These are phyloP conservation scores for Drosophila willistoni DNA, from an alignment of 1,140 invertebrate species.

Conservation along the genomic window DNA sequence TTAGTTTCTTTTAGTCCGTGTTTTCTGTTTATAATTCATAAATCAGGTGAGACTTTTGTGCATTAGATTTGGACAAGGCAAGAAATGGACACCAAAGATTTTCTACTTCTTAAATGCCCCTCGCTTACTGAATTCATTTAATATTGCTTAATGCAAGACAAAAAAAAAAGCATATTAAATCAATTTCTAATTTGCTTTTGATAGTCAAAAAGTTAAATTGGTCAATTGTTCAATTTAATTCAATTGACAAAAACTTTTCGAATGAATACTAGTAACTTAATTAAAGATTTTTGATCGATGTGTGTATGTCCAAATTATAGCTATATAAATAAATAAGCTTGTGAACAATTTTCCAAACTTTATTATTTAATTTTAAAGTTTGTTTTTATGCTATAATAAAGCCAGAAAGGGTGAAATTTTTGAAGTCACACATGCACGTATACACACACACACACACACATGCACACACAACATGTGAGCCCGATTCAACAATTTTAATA, in stretches of 20 bases:
- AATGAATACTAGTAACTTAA: not conserved
- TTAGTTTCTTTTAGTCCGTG: too few species aligned
- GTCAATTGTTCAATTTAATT: slow-evolving; percentile 1
- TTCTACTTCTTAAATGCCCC: not conserved
- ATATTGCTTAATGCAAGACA: not conserved
- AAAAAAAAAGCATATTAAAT: not conserved
- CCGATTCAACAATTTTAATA: slow-evolving; percentile 76
- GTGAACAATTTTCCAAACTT: not conserved
- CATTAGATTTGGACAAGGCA: too few species aligned
- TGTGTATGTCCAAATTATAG: not conserved
- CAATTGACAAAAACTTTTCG: not conserved
- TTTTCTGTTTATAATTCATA: too few species aligned
- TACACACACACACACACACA: slow-evolving; percentile 22
- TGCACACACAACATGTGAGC: slow-evolving; percentile 31
- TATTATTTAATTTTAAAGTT: slow-evolving; percentile 42
- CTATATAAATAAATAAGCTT: not conserved
- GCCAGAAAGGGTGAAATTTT: slow-evolving; percentile 14
- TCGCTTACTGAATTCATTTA: not conserved
- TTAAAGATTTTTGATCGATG: not conserved
- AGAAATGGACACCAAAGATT: too few species aligned
- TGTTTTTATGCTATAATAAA: slow-evolving; percentile 44
- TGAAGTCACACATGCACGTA: slow-evolving; percentile 9
- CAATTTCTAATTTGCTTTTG: slow-evolving; percentile 6
- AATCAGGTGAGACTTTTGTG: too few species aligned
- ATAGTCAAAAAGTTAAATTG: slow-evolving; percentile 12